A percentile compares a stretch with the other conserved stretches of the same genome.
Conservation (phyloP, 1,140 invertebrate species). For the Rhysida immarginata region DNA sequence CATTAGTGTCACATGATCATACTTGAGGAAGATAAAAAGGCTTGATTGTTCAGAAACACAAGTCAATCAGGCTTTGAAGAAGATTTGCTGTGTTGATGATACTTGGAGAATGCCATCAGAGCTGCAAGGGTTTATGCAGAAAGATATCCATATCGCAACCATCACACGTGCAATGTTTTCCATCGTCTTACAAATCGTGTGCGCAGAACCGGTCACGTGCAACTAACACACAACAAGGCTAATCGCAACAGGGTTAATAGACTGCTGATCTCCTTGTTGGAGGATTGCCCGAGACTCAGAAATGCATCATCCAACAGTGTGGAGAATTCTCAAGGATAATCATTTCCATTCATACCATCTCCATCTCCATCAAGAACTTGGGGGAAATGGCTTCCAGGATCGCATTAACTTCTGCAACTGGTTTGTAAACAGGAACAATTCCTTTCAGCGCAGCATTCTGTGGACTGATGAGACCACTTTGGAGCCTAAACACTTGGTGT, state of each 20-base stretch:
- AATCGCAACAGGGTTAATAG: not conserved
- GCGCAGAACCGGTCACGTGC: not conserved
- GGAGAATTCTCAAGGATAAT: not conserved
- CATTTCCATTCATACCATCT: not conserved
- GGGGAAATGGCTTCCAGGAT: not conserved
- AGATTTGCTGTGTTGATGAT: not conserved
- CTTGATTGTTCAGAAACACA: no score
- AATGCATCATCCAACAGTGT: not conserved
- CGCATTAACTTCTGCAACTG: not conserved
- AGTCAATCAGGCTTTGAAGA: no score
- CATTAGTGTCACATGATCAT: no score
- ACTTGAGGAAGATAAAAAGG: no score
- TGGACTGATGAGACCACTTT: not conserved
- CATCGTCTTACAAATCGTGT: not conserved
- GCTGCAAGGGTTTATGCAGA: no score
- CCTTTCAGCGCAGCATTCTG: not conserved
- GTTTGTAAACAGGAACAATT: no score
- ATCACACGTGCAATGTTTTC: not conserved
- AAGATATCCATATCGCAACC: no score
- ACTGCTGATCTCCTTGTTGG: not conserved
- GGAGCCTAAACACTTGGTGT: not conserved
- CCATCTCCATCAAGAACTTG: not conserved
- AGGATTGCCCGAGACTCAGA: not conserved
- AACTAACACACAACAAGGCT: not conserved
- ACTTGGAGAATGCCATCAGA: not conserved